Base-by-base conservation (phyloP, 2,888 invertebrate species). In the Plemyria rubiginata region DNA sequence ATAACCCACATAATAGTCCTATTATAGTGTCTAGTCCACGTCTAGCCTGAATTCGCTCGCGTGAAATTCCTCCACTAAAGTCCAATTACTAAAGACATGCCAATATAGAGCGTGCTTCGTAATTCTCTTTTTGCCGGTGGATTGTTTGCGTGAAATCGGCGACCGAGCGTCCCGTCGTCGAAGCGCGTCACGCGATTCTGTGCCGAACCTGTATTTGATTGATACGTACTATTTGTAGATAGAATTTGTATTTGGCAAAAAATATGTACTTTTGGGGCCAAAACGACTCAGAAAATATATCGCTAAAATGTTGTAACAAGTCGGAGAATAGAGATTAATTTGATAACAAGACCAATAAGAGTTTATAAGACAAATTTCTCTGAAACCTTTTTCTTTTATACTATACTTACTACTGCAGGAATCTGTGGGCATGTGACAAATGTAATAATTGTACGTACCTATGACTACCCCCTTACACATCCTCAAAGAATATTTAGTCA, bases 111-210 rank as follows among this genome's bases (percentile, higher is more conserved):
- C 58, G 52, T 57, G 51, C 43, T 16, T 3, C 43, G 41, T 49
- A 50, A 50, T 56, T 57, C 38, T 38, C 29, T 58, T 62, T 62
- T 62, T 62, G 45, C 50, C 54, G 11, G 38, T 54, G 62, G 53
- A 62, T 62, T 12, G 58, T 54, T 62, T 58, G 54, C 62, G 62
- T 54, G 62, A 62, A 62, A 62, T 52, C 55, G 38, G 28, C 59
- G 36, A 16, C 52, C 38, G 40, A 48, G 29, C 9, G 48, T 43
- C 53, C 41, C 55, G 22, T 12, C 46, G 46, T 36, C 22, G 16
- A 11, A 15, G 4, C n/a, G 32, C 28, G 38, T 8, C 59, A 59
- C 59, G 59, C 59, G 53, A 59, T 52, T n/a, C 36, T 45, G 13
- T 41, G 12, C 4, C 9, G 11, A 32, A 29, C 28, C 29, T 11